Evolutionary conservation across 2,797 vertebrate genomes (phyloP), one percentile per base, ranked within the genome.

Genomic region (Pygocentrus nattereri): DNA sequence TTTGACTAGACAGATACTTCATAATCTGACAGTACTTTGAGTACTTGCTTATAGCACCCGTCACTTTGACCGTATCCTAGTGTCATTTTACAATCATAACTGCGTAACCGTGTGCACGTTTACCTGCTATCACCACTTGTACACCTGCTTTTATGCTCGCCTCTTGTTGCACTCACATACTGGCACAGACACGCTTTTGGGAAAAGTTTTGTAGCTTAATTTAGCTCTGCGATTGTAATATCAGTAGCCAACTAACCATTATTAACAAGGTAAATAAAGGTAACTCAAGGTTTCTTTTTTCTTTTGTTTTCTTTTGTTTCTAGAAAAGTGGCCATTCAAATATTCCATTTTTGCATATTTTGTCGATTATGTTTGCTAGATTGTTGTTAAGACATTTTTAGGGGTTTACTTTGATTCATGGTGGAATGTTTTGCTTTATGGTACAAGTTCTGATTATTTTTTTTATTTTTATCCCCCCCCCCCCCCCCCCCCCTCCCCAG

Each of bases 161-260:
- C 84, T 67, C 65, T 82, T 85, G 87, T 47, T 83, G 84, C 76
- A 90, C 86, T 74, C 74, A 44, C 15, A 54, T 82, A 78, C 81
- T 67, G 75, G 86, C 65, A 84, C 70, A 65, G 79, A 81, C 81
- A 75, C 80, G 82, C 82, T 86, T 88, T 47, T 73, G 85, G 84
- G 83, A 89, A 23, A 38, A n/a, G 74, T 82, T 81, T 84, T 91
- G 88, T 92, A 89, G 89, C 88, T 89, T 89, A 82, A 87, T 89
- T 90, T 91, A 92, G 90, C 84, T 90, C 83, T 80, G 79, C 86
- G 88, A 82, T 88, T 59, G 11, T 38, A 10, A 58, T 90, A 92
- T 90, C 87, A 88, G 78, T 92, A 91, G 90, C 85, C 87, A 90
- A 89, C 90, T 94, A 93, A 94, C 87, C 85, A 83, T 90, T 87